Percentiles rank a stretch among this genome's conserved stretches.
phyloP scores from a whole-genome alignment of 2,888 invertebrate species.

The Melieria crassipennis region DNA sequence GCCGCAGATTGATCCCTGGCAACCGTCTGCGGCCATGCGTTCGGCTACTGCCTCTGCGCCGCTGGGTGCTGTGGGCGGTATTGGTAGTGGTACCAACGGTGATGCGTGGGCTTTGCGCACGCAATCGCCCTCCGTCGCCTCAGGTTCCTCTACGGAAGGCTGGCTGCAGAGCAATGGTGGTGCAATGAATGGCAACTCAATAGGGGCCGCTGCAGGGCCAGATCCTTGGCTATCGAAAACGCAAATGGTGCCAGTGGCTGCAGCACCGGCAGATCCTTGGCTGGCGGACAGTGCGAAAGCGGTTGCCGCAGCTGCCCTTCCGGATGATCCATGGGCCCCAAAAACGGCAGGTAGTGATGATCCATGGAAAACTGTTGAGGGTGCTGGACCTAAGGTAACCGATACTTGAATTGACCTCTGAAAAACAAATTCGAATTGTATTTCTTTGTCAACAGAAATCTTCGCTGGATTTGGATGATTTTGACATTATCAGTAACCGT shows the following conservation, averaged over 20 bases:
- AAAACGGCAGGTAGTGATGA: conserved; percentile 63
- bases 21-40: conserved; percentile 50
- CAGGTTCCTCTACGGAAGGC: conserved; percentile 64
- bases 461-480: conserved; percentile 82
- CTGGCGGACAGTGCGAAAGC: conserved; percentile 48
- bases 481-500: conserved; percentile 86
- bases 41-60: conserved; percentile 43
- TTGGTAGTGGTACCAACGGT: conserved; percentile 42
- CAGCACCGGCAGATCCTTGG: conserved; percentile 59
- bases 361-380: conserved; percentile 70
- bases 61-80: conserved; percentile 52
- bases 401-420: background rate
- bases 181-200: conserved; percentile 49
- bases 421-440: too few species aligned
- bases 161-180: conserved; percentile 62
- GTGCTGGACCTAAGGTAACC: conserved; percentile 61
- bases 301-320: conserved; percentile 40
- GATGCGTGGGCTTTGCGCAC: conserved; percentile 60
- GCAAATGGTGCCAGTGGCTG: conserved; percentile 38
- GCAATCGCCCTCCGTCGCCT: conserved; percentile 64
- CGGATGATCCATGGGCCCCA: conserved; percentile 61
- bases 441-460: conserved; percentile 48
- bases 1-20: conserved; percentile 65
- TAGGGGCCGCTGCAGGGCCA: conserved; percentile 43
- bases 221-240: conserved; percentile 61